Evolutionary conservation across 2,888 invertebrate species (phyloP).

Genomic region (Copidosoma aretas): DNA sequence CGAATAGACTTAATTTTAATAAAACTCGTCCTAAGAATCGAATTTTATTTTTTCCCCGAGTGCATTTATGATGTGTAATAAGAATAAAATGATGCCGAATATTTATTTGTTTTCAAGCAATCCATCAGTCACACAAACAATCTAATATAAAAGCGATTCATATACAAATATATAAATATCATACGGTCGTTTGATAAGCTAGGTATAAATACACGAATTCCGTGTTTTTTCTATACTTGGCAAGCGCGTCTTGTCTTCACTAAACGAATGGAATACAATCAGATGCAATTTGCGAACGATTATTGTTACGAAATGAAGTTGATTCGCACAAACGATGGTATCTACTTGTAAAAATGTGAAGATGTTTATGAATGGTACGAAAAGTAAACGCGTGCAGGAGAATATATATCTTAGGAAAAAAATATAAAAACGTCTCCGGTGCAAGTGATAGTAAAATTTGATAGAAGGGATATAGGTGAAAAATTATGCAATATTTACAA

Average conservation of each 20-base stretch:
- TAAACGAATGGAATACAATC: conserved; percentile 28
- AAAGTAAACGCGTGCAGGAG: conserved; percentile 9
- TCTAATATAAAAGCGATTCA: conserved; percentile 28
- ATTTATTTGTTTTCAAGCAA: conserved; percentile 46
- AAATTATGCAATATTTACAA: conserved; percentile 32
- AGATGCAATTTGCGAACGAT: conserved; percentile 22
- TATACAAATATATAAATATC: conserved; percentile 25
- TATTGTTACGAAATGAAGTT: conserved; percentile 27
- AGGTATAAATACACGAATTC: conserved; percentile 17
- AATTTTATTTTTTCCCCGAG: conserved; percentile 27
- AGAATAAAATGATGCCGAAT: conserved; percentile 27
- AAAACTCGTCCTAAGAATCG: conserved; percentile 7
- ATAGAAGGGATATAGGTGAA: conserved; percentile 10
- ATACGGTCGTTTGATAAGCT: conserved; percentile 36
- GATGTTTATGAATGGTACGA: conserved; percentile 20
- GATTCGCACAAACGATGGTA: conserved; percentile 3
- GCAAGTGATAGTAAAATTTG: conserved; percentile 44
- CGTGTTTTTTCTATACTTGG: conserved; percentile 36
- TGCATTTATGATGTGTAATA: conserved; percentile 50
- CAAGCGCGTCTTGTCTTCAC: conserved; percentile 36
- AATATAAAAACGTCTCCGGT: not conserved
- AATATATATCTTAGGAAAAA: conserved; percentile 21
- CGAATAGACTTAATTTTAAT: conserved; percentile 16
- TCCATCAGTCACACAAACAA: conserved; percentile 51
- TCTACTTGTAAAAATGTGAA: conserved; percentile 18